Percentiles rank a stretch among this genome's conserved stretches.
These are phyloP conservation scores for Zygogramma bicolorata DNA, from an alignment of 2,888 invertebrate genomes.

Conservation along the genomic window DNA sequence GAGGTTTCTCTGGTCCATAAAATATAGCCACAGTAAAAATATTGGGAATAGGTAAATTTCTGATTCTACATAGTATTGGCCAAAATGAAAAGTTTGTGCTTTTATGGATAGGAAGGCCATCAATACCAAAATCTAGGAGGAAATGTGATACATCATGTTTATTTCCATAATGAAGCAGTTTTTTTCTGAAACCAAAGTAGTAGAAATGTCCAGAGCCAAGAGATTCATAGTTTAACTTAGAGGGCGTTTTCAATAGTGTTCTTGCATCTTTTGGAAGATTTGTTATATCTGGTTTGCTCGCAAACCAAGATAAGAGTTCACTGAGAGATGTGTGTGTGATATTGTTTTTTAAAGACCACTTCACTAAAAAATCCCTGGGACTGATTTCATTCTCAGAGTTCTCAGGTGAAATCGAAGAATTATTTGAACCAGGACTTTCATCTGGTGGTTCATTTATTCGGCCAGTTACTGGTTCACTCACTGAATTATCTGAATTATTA, in stretches of 20 bases:
- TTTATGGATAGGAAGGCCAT: conserved; percentile 16
- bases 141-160: conserved; percentile 1
- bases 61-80: conserved; percentile 21
- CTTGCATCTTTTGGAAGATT: conserved; percentile 11
- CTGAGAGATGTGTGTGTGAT: conserved; percentile 14
- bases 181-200: conserved; percentile 10
- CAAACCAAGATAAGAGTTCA: conserved; percentile 7
- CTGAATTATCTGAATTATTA: not conserved
- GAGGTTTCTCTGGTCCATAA: conserved; percentile 13
- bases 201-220: conserved; percentile 6
- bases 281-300: conserved; percentile 1
- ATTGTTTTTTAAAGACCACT: conserved; percentile 22
- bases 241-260: conserved; percentile 8
- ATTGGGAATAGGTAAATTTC: not conserved
- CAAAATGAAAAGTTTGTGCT: conserved; percentile 13
- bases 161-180: not conserved
- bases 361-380: conserved; percentile 10
- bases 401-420: not conserved
- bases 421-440: not conserved
- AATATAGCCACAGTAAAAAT: conserved; percentile 17
- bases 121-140: conserved; percentile 10
- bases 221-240: not conserved
- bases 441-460: not conserved
- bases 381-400: not conserved
- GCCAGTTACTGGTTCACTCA: not conserved